Conservation (phyloP, 1,140 invertebrate genomes). For the Diplogasteroides magnus region DNA sequence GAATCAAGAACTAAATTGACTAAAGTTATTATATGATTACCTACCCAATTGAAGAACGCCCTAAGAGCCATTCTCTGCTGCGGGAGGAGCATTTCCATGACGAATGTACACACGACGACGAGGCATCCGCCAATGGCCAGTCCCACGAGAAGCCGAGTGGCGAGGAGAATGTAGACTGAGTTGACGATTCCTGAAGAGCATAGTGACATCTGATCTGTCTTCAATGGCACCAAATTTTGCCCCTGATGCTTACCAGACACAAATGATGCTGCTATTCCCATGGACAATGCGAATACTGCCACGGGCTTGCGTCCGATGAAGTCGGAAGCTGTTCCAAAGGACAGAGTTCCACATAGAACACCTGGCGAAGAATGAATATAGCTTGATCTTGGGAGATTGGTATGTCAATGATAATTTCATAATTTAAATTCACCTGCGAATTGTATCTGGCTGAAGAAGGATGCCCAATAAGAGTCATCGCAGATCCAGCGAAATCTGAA, state of each 20-base stretch:
- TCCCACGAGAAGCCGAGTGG: conserved; percentile 39
- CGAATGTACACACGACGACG: conserved; percentile 47
- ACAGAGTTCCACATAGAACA: conserved; percentile 38
- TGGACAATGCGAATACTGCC: conserved; percentile 33
- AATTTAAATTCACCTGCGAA: conserved; percentile 29
- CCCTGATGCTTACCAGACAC: conserved; percentile 15
- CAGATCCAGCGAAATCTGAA: conserved; percentile 42
- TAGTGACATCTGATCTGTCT: conserved; percentile 4
- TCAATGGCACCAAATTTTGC: too few relatives aligned
- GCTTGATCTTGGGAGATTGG: conserved; percentile 13
- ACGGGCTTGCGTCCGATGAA: conserved; percentile 47
- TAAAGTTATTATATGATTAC: not conserved
- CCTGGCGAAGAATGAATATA: not conserved
- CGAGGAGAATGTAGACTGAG: conserved; percentile 29
- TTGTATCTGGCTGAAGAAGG: conserved; percentile 39
- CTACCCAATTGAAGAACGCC: conserved; percentile 55
- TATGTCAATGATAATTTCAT: not conserved
- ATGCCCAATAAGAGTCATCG: conserved; percentile 33
- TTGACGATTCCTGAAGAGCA: conserved; percentile 2
- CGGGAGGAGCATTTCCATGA: conserved; percentile 47
- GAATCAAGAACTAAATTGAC: not conserved
- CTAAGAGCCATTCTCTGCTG: conserved; percentile 50
- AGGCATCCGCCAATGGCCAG: conserved; percentile 40
- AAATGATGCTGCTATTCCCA: conserved; percentile 25
- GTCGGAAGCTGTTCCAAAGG: conserved; percentile 42